phyloP scores from a whole-genome alignment of 2,797 vertebrate species.

The Phrynocephalus guinanensis region DNA sequence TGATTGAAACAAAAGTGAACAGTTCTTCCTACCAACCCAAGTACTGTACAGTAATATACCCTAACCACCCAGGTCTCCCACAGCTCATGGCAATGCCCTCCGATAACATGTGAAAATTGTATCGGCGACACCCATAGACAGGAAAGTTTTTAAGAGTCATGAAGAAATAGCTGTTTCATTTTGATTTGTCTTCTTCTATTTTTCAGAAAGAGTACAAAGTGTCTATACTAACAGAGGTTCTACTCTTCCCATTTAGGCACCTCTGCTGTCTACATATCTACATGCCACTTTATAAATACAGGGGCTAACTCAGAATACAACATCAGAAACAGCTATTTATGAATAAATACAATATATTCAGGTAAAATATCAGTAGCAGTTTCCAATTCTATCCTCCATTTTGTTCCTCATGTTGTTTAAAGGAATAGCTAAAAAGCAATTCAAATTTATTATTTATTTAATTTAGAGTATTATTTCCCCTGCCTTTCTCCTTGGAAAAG shows the following conservation, averaged over 20 bases:
- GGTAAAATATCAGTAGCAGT: not conserved
- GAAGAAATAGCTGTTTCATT: too few species aligned
- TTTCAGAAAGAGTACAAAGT: not conserved
- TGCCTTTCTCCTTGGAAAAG: too few species aligned
- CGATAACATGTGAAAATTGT: not conserved
- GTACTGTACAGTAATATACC: not conserved
- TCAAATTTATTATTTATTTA: not conserved
- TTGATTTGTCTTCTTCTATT: not conserved
- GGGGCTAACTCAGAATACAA: not conserved
- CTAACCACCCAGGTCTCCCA: not conserved
- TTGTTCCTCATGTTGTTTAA: slow-evolving; percentile 46
- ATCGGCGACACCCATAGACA: not conserved
- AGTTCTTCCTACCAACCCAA: not conserved
- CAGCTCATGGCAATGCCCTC: not conserved
- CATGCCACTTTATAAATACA: not conserved
- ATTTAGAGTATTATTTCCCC: too few species aligned
- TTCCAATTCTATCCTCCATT: slow-evolving; percentile 12
- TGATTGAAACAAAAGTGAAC: not conserved
- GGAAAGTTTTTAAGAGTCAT: not conserved
- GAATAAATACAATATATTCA: not conserved
- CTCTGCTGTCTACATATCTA: not conserved
- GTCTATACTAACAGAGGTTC: not conserved
- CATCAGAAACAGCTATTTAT: not conserved
- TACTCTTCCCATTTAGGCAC: not conserved
- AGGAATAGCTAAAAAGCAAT: slow-evolving; percentile 55